Evolutionary conservation across 2,888 invertebrate genomes (phyloP).

Genomic region (Subacronicta megacephala): DNA sequence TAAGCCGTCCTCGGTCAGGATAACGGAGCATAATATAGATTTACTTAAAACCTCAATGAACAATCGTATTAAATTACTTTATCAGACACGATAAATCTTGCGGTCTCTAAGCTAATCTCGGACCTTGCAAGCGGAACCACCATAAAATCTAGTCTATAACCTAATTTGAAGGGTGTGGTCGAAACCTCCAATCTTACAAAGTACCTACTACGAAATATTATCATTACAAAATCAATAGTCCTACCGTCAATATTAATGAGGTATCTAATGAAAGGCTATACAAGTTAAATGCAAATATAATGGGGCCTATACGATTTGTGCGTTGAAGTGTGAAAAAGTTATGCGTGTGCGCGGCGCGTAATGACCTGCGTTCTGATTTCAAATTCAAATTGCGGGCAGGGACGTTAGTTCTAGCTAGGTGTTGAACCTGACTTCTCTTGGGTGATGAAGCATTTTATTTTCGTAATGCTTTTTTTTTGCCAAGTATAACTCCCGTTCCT

Average conservation of each 20-base stretch:
- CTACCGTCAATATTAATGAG: conserved; percentile 36
- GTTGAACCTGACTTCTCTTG: conserved; percentile 40
- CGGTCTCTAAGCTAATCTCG: conserved; percentile 35
- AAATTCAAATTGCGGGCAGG: conserved; percentile 59
- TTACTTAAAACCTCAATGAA: conserved; percentile 25
- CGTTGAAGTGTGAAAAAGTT: conserved; percentile 62
- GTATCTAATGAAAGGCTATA: conserved; percentile 46
- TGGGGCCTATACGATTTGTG: conserved; percentile 53
- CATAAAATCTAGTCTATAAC: conserved; percentile 39
- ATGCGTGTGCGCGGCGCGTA: conserved; percentile 57
- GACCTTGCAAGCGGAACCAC: conserved; percentile 32
- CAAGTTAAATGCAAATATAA: conserved; percentile 61
- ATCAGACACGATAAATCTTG: conserved; percentile 34
- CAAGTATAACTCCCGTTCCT: no score
- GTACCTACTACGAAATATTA: conserved; percentile 17
- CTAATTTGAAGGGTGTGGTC: conserved; percentile 32
- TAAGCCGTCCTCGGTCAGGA: no score
- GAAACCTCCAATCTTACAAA: conserved; percentile 23
- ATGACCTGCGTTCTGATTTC: conserved; percentile 62
- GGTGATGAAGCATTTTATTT: conserved; percentile 11
- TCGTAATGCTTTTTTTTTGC: conserved; percentile 2
- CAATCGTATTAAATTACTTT: conserved; percentile 30
- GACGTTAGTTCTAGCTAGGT: conserved; percentile 35
- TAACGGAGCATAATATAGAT: not conserved
- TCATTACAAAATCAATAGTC: conserved; percentile 13